phyloP scores from a whole-genome alignment of 2,113 vertebrate species.

The Pachycephala philippinensis region DNA sequence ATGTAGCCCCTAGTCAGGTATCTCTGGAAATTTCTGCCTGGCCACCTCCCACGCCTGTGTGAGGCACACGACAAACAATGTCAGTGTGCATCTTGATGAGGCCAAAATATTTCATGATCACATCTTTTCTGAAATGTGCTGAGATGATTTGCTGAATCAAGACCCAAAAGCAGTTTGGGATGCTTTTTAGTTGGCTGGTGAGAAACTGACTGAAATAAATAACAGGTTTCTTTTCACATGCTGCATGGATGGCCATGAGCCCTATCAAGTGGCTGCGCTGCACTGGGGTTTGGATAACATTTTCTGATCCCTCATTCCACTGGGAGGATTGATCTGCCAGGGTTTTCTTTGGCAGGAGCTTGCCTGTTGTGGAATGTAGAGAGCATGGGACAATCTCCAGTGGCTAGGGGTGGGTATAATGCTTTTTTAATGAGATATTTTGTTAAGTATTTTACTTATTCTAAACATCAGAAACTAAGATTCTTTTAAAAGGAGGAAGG shows the following conservation, averaged over 20 bases:
- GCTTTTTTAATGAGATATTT: background rate
- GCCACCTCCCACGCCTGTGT: background rate
- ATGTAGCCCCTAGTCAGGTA: background rate
- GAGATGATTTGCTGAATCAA: background rate
- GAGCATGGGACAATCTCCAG: background rate
- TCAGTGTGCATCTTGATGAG: background rate
- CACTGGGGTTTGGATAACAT: background rate
- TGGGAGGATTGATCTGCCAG: background rate
- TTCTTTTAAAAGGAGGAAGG: background rate
- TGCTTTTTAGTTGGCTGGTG: background rate
- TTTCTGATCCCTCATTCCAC: constrained; percentile 9
- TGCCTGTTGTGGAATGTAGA: background rate
- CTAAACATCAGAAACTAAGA: background rate
- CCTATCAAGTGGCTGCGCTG: background rate
- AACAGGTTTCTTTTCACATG: background rate
- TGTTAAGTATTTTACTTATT: background rate
- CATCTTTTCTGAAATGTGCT: background rate
- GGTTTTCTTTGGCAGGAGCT: background rate
- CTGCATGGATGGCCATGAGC: background rate
- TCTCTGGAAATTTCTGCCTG: background rate
- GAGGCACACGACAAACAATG: background rate
- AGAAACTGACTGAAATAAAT: background rate
- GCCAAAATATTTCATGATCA: background rate
- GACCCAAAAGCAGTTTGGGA: background rate
- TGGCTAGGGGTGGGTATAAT: background rate